These are phyloP conservation scores for Cladorhizidae sp. DNA, from an alignment of 37 sponge, comb jelly and placozoan species.

Conservation along the genomic window DNA sequence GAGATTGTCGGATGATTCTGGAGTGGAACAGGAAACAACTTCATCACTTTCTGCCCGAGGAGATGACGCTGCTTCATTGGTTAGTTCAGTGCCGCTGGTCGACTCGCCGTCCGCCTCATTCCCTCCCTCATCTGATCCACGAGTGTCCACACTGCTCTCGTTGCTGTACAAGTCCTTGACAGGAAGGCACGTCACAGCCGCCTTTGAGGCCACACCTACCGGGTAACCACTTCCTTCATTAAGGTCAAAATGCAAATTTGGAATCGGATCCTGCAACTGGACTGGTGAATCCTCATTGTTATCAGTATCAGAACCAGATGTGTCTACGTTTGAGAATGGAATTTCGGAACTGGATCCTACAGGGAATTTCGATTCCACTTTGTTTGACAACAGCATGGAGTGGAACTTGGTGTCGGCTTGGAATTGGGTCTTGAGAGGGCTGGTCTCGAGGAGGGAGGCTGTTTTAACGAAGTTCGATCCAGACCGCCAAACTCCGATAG, in stretches of 20 bases:
- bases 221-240: neutral
- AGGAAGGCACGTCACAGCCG: neutral
- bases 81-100: conserved; percentile 13
- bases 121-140: conserved; percentile 1
- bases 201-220: neutral
- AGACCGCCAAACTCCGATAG: neutral
- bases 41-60: conserved; percentile 3
- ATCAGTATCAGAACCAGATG: conserved; percentile 25
- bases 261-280: neutral
- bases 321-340: conserved; percentile 31
- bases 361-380: neutral
- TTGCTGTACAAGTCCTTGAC: conserved; percentile 12
- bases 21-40: conserved; percentile 2
- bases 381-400: too few species aligned
- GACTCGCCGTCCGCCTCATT: conserved; percentile 39
- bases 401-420: neutral
- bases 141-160: conserved; percentile 23
- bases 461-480: too few species aligned
- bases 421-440: too few species aligned
- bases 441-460: too few species aligned
- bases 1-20: conserved; percentile 18
- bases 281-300: neutral
- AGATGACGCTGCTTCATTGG: neutral
- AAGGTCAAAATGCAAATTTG: neutral
- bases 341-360: conserved; percentile 5